Conservation (phyloP, 2,888 invertebrate genomes). For the Cerceris ruficornis region DNA sequence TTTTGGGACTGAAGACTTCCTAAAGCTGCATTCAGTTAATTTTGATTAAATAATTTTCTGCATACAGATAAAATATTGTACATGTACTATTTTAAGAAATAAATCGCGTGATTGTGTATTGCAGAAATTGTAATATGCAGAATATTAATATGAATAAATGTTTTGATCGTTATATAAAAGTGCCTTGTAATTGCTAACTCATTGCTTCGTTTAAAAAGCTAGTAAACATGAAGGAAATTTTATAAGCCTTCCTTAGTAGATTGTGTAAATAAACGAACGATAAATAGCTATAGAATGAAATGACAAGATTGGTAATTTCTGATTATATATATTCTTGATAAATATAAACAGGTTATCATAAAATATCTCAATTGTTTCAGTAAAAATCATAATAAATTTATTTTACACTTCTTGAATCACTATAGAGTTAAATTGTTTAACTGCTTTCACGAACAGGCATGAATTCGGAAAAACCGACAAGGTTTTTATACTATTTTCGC, state of each 20-base stretch:
- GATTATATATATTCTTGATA: slow-evolving; percentile 5
- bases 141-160: slow-evolving; percentile 73
- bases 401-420: slow-evolving; percentile 14
- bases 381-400: slow-evolving; percentile 27
- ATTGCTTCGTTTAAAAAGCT: not conserved
- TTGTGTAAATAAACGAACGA: too few species aligned
- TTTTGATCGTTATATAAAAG: slow-evolving; percentile 69
- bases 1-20: slow-evolving; percentile 65
- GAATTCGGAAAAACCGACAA: slow-evolving; percentile 10
- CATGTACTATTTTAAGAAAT: slow-evolving; percentile 69
- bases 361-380: not conserved
- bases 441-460: not conserved
- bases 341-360: slow-evolving; percentile 7
- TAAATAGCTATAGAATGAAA: not conserved
- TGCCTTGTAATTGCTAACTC: not conserved
- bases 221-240: not conserved
- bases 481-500: not conserved
- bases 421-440: slow-evolving; percentile 14
- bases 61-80: slow-evolving; percentile 58
- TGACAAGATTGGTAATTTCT: not conserved
- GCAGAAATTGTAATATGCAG: slow-evolving; percentile 69
- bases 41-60: slow-evolving; percentile 43
- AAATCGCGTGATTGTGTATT: slow-evolving; percentile 62
- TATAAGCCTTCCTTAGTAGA: not conserved
- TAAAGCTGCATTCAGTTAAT: slow-evolving; percentile 46